A percentile compares a stretch with the other conserved stretches of the same genome.
These are phyloP conservation scores for Menura novaehollandiae DNA, from an alignment of 2,113 vertebrate species.

Conservation along the genomic window DNA sequence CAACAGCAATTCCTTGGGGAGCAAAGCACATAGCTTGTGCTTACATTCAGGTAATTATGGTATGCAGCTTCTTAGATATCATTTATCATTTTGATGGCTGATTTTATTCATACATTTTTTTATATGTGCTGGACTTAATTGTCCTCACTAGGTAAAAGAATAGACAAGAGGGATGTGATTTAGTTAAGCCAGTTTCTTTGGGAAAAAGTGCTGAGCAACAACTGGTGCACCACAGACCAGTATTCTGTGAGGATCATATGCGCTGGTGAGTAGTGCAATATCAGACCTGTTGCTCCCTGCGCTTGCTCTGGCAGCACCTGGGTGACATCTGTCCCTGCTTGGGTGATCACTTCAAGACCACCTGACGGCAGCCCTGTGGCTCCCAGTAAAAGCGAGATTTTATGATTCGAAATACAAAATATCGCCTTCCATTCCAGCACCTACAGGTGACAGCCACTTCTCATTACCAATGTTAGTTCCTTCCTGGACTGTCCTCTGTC, in stretches of 20 bases:
- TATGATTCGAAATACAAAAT: not conserved
- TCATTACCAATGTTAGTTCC: not conserved
- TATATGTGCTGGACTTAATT: not conserved
- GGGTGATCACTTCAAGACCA: not conserved
- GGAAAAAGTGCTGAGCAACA: not conserved
- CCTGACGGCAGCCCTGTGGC: not conserved
- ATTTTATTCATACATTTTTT: not conserved
- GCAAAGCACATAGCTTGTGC: not conserved
- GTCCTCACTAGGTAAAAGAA: not conserved
- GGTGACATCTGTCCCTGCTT: not conserved
- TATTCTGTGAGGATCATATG: not conserved
- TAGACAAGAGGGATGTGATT: not conserved
- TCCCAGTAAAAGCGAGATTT: not conserved
- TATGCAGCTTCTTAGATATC: not conserved
- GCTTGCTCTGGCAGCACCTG: not conserved
- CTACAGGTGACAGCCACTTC: not conserved
- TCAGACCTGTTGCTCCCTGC: not conserved
- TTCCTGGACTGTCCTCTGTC: not conserved
- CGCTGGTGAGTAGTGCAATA: not conserved
- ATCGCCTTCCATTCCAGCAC: not conserved
- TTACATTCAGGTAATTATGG: not conserved
- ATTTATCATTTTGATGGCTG: not conserved
- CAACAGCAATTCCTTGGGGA: not conserved
- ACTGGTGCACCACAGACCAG: not conserved
- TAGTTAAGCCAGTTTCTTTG: not conserved